Conservation (phyloP, 2,113 vertebrate genomes). For the Myiagra hebetior region DNA sequence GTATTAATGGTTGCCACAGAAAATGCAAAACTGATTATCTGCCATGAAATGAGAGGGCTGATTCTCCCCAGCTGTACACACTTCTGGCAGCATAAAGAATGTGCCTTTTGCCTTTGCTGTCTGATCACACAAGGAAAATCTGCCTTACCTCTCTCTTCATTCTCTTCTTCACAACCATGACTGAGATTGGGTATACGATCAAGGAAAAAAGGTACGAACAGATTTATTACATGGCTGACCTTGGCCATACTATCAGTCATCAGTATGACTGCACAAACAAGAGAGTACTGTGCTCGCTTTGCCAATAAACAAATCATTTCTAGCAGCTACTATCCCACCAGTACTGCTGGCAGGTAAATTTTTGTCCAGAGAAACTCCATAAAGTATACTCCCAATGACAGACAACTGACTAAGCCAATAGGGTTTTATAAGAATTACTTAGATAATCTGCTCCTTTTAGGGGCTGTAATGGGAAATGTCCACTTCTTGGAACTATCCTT, state of each 20-base stretch:
- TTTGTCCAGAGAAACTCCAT: neutral
- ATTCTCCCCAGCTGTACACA: neutral
- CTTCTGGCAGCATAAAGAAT: neutral
- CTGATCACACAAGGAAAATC: neutral
- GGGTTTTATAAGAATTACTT: neutral
- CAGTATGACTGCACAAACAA: neutral
- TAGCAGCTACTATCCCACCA: neutral
- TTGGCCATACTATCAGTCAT: neutral
- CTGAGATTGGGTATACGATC: neutral
- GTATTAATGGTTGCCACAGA: neutral
- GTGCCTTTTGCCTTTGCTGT: neutral
- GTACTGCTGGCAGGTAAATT: neutral
- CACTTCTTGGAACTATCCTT: neutral
- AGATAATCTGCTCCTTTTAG: neutral
- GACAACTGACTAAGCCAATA: neutral
- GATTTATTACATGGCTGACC: neutral
- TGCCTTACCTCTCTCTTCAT: neutral
- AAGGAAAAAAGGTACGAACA: neutral
- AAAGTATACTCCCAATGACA: neutral
- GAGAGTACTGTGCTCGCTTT: neutral
- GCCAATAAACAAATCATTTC: neutral
- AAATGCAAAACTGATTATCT: neutral
- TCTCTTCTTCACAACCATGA: neutral
- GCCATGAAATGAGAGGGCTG: conserved; percentile 3
- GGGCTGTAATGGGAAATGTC: neutral